Base-by-base conservation (phyloP, 1,140 invertebrate species). In the Lerema accius region DNA sequence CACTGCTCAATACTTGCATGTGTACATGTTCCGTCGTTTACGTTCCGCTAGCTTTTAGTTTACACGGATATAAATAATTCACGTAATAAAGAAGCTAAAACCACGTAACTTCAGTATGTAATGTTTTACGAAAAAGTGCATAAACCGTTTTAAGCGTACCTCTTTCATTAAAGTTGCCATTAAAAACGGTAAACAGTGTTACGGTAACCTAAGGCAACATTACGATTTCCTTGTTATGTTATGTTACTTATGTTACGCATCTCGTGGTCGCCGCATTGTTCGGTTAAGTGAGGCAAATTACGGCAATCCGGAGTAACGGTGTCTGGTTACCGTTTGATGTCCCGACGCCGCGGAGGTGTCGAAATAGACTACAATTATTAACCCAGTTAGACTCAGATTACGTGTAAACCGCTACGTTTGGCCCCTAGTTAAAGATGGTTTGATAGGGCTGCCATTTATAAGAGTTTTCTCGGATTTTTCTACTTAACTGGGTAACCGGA, bases 301-400 rank as follows among this genome's bases (percentile, higher is more conserved):
- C 48, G 23, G 19, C 35, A 45, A 62, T 62, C 46, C 26, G 26
- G 37, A 42, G 51, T 71, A 73, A 65, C 67, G 67, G 67, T 62
- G 37, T 15, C 17, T 43, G 17, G 42, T 59, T 65, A 69, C 67
- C 62, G 67, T 69, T 69, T 55, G 51, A 61, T 43, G 59, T 65
- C 49, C n/a, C 46, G 53, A 49, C 53, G 26, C 40, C 16, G 10
- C 4, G 14, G 23, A 62, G 63, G 53, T 73, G 71, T 69, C 53
- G 71, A 69, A 73, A 67, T 56, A 28, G 35, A 66, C 53, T 50
- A 48, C 49, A 65, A 68, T 72, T 68, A 74, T 71, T 73, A 73
- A 70, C 71, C 71, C 53, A 73, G 43, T 59, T 72, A 69, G 45
- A 46, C 56, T 59, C 37, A 51, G 61, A 73, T 73, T 73, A 66